Conservation (phyloP, 2,113 vertebrate species). For the Hippocampus mohnikei region DNA sequence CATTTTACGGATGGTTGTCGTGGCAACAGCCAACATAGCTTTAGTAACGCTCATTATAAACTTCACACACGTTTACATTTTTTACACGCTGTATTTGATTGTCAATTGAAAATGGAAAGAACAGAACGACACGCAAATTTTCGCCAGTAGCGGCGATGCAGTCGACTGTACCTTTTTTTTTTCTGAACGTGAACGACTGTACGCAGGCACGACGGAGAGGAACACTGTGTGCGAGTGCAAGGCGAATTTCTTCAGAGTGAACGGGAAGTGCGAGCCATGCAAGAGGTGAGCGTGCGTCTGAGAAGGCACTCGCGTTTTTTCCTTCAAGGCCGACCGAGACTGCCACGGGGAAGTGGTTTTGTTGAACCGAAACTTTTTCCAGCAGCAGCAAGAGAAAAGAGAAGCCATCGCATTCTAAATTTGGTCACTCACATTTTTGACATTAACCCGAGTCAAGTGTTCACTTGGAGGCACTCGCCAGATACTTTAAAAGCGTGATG, state of each 20-base stretch:
- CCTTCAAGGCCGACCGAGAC: not conserved
- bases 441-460: not conserved
- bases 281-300: constrained; percentile 49
- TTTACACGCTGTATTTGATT: not conserved
- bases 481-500: not conserved
- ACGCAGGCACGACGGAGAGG: constrained; percentile 39
- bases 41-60: too few species aligned
- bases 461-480: not conserved
- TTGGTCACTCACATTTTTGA: not conserved
- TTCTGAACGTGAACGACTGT: not conserved
- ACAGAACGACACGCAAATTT: not conserved
- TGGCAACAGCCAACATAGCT: too few species aligned
- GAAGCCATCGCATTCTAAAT: constrained; percentile 31
- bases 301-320: not conserved
- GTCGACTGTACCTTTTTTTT: not conserved
- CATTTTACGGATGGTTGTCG: too few species aligned
- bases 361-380: constrained; percentile 61
- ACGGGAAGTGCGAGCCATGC: constrained; percentile 47
- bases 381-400: constrained; percentile 29
- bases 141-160: not conserved
- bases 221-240: constrained; percentile 60
- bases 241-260: constrained; percentile 35
- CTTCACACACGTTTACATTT: not conserved
- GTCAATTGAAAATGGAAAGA: not conserved
- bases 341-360: constrained; percentile 49